phyloP scores from a whole-genome alignment of 2,113 vertebrate genomes.

The Mirounga angustirostris region DNA sequence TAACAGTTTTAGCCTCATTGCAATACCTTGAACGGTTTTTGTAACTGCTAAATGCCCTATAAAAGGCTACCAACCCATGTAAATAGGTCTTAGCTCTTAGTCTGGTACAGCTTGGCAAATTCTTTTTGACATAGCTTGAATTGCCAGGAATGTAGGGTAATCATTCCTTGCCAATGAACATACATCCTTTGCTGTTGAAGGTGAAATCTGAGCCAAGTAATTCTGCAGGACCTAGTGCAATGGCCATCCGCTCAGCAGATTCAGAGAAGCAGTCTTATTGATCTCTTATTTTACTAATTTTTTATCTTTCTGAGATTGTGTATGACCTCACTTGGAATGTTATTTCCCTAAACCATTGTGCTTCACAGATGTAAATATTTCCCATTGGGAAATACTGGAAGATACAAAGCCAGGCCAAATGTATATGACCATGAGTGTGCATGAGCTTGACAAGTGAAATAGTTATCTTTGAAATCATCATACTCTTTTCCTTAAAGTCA shows the following conservation, averaged over 20 bases:
- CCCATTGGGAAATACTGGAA: neutral
- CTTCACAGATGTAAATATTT: neutral
- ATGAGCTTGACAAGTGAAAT: neutral
- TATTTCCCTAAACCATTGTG: slow-evolving; percentile 4
- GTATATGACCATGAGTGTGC: neutral
- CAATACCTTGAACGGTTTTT: neutral
- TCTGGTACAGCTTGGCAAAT: slow-evolving; percentile 16
- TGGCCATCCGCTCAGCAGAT: neutral
- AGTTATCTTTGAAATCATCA: neutral
- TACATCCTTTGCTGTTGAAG: neutral
- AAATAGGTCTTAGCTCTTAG: neutral
- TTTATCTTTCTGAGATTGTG: neutral
- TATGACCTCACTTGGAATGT: neutral
- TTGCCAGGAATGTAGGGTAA: neutral
- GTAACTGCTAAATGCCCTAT: neutral
- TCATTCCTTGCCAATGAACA: slow-evolving; percentile 1
- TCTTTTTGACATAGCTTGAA: neutral
- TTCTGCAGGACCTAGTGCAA: neutral
- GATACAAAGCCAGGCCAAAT: neutral
- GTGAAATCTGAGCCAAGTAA: neutral
- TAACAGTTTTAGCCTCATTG: slow-evolving; percentile 37
- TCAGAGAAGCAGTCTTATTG: neutral
- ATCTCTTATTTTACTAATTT: slow-evolving; percentile 13
- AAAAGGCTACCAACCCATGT: neutral
- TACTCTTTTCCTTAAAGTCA: slow-evolving; percentile 8